A percentile compares a stretch with the other conserved stretches of the same genome.
Evolutionary conservation across 2,797 vertebrate genomes (phyloP).

Genomic region (Benthosema pterotum): DNA sequence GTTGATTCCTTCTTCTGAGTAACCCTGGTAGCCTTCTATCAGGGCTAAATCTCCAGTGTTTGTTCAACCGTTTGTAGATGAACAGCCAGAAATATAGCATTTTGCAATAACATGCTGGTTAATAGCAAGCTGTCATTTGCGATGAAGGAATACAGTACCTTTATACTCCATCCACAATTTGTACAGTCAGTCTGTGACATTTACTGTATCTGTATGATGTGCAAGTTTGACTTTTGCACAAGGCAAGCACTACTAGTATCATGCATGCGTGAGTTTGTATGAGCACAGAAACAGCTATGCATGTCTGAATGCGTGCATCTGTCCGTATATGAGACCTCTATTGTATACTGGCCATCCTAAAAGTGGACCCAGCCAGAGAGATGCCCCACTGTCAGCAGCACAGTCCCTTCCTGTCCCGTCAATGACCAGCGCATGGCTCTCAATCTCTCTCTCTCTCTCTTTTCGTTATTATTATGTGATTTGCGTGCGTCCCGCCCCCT

Average conservation of each 20-base stretch:
- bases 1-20: no score
- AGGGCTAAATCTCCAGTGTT: no score
- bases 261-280: not conserved
- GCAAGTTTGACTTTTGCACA: conserved; percentile 4
- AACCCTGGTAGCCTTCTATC: no score
- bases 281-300: conserved; percentile 8
- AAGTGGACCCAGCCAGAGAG: conserved; percentile 43
- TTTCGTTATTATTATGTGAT: conserved; percentile 76
- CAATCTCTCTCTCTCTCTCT: conserved; percentile 76
- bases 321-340: conserved; percentile 32
- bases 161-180: no score
- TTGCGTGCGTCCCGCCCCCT: conserved; percentile 68
- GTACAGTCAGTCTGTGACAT: no score
- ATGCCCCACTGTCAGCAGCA: conserved; percentile 38
- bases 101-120: no score
- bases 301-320: conserved; percentile 11
- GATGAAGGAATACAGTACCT: no score
- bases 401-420: conserved; percentile 64
- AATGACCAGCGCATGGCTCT: conserved; percentile 74
- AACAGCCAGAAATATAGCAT: no score
- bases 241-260: no score
- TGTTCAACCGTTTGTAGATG: no score
- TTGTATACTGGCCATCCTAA: conserved; percentile 33
- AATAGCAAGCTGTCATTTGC: no score
- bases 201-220: not conserved